Evolutionary conservation across 2,797 vertebrate genomes (phyloP).

Genomic region (Acanthurus lineatus): DNA sequence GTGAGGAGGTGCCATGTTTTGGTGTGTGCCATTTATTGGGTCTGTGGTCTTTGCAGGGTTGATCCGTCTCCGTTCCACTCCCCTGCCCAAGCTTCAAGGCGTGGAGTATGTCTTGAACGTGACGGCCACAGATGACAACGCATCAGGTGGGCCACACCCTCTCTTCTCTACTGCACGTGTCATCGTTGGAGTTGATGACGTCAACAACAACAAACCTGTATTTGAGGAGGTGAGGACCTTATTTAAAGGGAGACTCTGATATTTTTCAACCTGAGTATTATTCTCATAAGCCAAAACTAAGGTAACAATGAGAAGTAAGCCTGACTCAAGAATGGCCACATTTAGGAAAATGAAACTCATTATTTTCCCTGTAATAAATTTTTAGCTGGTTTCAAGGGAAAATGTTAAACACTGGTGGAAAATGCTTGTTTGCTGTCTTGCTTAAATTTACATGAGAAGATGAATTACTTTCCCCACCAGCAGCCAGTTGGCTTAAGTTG

Average conservation of each 20-base stretch:
- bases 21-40: conserved; percentile 52
- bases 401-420: background rate
- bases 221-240: conserved; percentile 88
- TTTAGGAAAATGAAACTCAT: background rate
- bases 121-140: conserved; percentile 90
- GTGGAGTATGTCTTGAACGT: conserved; percentile 90
- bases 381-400: background rate
- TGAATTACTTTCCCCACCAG: background rate
- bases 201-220: conserved; percentile 94
- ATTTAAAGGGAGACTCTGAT: background rate
- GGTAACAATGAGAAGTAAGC: too few relatives aligned
- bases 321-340: background rate
- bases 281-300: background rate
- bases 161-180: conserved; percentile 87
- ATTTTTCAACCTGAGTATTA: background rate
- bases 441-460: background rate
- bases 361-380: background rate
- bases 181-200: conserved; percentile 90
- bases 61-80: conserved; percentile 89
- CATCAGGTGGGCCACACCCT: conserved; percentile 87
- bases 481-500: background rate
- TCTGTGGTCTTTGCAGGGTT: conserved; percentile 83
- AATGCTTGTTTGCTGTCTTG: background rate
- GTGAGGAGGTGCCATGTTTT: conserved; percentile 21
- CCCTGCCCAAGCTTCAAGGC: conserved; percentile 89